Conservation (phyloP, 2,888 invertebrate species). For the Thelaira solivaga region DNA sequence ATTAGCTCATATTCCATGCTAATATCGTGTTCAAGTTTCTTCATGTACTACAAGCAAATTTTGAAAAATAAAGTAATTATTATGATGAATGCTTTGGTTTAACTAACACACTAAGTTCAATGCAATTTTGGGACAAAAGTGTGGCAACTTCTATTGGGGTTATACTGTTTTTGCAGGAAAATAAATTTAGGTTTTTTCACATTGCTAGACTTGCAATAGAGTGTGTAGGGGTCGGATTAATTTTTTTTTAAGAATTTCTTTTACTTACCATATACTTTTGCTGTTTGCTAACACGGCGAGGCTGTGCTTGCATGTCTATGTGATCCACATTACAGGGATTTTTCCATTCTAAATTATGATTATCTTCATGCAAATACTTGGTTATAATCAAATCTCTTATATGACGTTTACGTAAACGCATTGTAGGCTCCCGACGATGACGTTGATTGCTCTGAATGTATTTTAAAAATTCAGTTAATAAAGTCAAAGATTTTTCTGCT, state of each 20-base stretch:
- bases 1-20: slow-evolving; percentile 57
- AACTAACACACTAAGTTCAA: not conserved
- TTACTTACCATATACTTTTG: slow-evolving; percentile 43
- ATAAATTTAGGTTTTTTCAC: no score
- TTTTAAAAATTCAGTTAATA: slow-evolving; percentile 38
- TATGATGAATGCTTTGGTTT: not conserved
- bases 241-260: no score
- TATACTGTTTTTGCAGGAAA: no score
- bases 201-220: no score
- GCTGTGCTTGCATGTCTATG: slow-evolving; percentile 34
- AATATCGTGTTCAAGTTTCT: slow-evolving; percentile 57
- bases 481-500: slow-evolving; percentile 44
- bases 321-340: slow-evolving; percentile 72
- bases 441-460: slow-evolving; percentile 15
- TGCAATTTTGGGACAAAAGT: not conserved
- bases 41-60: slow-evolving; percentile 63
- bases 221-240: no score
- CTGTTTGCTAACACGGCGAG: not conserved
- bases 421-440: slow-evolving; percentile 40
- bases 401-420: slow-evolving; percentile 67
- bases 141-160: no score
- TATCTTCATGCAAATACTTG: slow-evolving; percentile 49
- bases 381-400: slow-evolving; percentile 60
- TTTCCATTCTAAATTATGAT: slow-evolving; percentile 69
- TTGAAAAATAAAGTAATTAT: not conserved